phyloP scores from a whole-genome alignment of 2,113 vertebrate genomes.

The Chinchilla lanigera region DNA sequence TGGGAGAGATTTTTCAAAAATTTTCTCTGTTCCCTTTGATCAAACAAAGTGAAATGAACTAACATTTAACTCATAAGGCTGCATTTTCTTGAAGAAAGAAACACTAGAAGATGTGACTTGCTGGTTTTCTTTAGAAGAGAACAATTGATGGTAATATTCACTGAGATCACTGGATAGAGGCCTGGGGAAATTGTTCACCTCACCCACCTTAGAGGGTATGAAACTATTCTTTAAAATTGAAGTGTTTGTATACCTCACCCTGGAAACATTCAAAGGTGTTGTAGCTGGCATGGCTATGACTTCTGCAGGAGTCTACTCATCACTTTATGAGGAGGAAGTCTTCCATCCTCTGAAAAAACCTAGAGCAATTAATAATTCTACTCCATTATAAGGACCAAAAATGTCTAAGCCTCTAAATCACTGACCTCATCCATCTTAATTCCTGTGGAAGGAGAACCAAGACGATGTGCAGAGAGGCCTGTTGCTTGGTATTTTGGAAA shows the following conservation, averaged over 20 bases:
- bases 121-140: neutral
- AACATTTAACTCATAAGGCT: neutral
- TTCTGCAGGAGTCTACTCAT: neutral
- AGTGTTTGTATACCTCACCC: neutral
- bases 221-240: conserved; percentile 7
- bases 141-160: neutral
- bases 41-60: neutral
- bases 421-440: neutral
- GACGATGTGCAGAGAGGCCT: neutral
- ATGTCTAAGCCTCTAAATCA: neutral
- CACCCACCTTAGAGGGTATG: neutral
- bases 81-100: conserved; percentile 15
- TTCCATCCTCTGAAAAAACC: neutral
- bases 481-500: neutral
- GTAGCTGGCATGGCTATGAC: neutral
- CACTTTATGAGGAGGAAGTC: neutral
- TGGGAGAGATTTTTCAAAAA: neutral
- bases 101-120: neutral
- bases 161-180: neutral
- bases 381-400: neutral
- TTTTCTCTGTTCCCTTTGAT: neutral
- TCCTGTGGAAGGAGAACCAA: neutral
- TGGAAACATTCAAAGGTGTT: neutral
- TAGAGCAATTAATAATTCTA: neutral
- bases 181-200: neutral